Conservation (phyloP, 2,888 invertebrate genomes). For the Diaphora mendica region DNA sequence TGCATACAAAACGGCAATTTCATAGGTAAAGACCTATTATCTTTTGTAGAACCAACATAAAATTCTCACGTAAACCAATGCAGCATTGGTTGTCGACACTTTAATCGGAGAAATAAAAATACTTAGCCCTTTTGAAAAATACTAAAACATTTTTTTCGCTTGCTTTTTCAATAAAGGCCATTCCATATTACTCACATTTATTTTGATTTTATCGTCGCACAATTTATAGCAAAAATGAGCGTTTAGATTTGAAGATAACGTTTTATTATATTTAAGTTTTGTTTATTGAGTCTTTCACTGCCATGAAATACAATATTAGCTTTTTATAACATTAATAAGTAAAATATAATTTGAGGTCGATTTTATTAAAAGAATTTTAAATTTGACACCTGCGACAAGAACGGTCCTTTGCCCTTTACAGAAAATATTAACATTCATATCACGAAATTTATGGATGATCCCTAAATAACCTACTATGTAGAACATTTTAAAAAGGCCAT, state of each 20-base stretch:
- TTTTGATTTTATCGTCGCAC: background rate
- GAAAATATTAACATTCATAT: background rate
- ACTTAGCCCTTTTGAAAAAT: background rate
- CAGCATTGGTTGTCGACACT: background rate
- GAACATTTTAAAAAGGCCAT: background rate
- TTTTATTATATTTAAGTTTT: background rate
- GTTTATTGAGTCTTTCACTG: background rate
- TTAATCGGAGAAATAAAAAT: background rate
- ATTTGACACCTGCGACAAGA: background rate
- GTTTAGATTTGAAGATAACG: background rate
- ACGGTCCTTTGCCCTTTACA: background rate
- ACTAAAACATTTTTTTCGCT: background rate
- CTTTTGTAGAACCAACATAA: background rate
- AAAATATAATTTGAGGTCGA: background rate
- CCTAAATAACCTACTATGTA: background rate
- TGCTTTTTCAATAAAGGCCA: background rate
- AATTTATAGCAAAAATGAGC: background rate
- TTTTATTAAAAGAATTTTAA: background rate
- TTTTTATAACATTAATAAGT: too few relatives aligned
- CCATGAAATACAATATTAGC: too few relatives aligned
- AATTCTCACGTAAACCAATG: background rate
- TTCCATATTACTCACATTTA: background rate
- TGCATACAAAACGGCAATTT: too few relatives aligned
- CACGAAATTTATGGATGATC: background rate
- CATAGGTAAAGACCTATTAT: too few relatives aligned